These are phyloP conservation scores for Oceanodroma tethys DNA, from an alignment of 2,113 vertebrate species.

Conservation along the genomic window DNA sequence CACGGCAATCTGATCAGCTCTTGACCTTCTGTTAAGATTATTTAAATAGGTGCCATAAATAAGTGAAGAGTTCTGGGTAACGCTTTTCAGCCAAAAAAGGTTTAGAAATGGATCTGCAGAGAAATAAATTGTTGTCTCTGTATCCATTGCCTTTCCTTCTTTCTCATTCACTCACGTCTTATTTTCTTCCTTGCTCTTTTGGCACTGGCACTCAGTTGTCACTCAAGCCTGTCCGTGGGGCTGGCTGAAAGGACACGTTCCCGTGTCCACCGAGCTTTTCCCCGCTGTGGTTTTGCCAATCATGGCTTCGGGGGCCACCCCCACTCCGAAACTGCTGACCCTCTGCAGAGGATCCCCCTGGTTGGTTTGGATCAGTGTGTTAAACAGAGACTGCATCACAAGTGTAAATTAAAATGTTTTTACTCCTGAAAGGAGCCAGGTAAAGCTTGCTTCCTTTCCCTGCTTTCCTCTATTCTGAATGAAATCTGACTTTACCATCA, in stretches of 20 bases:
- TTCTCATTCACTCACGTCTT: neutral
- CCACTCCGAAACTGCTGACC: neutral
- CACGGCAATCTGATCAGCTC: neutral
- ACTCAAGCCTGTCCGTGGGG: neutral
- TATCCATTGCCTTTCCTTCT: neutral
- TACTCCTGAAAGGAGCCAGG: neutral
- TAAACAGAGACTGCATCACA: neutral
- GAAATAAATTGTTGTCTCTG: neutral
- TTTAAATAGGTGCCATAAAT: constrained; percentile 14
- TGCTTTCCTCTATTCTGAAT: neutral
- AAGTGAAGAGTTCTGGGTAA: neutral
- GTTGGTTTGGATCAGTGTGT: neutral
- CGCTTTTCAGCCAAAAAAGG: neutral
- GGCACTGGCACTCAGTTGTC: neutral
- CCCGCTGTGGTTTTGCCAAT: neutral
- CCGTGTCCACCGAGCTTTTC: neutral
- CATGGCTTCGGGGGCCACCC: accelerated
- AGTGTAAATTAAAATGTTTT: neutral
- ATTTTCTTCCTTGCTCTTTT: neutral
- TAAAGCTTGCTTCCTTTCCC: neutral
- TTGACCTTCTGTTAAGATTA: constrained; percentile 10
- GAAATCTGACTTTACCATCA: neutral
- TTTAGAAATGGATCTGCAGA: neutral
- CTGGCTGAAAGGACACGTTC: neutral
- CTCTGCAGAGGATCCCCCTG: neutral